Evolutionary conservation across 2,113 vertebrate species (phyloP).

Genomic region (Galbula dea): DNA sequence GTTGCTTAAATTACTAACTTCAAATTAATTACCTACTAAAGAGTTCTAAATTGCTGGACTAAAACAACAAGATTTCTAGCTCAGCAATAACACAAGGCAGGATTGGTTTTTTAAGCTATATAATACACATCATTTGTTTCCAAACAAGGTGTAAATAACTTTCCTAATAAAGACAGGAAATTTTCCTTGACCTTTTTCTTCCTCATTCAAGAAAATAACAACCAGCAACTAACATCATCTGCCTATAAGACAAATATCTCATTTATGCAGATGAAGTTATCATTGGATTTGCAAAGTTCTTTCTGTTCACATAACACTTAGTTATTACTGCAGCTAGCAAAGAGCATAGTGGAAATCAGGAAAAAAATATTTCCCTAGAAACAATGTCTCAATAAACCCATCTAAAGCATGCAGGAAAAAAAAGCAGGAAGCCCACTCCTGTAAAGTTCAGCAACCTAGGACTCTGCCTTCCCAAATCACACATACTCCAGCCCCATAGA

Average conservation of each 20-base stretch:
- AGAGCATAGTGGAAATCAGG: background rate
- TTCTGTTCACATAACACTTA: background rate
- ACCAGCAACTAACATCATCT: background rate
- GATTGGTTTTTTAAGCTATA: background rate
- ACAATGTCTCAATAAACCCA: background rate
- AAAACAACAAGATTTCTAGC: background rate
- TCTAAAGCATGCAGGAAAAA: background rate
- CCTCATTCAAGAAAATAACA: background rate
- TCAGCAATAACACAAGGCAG: background rate
- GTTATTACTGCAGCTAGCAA: background rate
- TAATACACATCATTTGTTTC: background rate
- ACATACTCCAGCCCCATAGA: rapidly evolving
- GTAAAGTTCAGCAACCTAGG: background rate
- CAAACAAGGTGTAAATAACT: background rate
- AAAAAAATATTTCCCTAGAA: background rate
- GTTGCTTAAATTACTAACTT: background rate
- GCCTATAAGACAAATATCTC: background rate
- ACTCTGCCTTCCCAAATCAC: rapidly evolving
- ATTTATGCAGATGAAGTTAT: background rate
- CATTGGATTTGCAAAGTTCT: background rate
- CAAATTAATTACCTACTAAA: background rate
- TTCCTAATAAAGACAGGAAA: background rate
- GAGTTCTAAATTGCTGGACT: background rate
- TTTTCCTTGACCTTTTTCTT: background rate
- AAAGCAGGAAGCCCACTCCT: background rate